These are phyloP conservation scores for Dynastes maya DNA, from an alignment of 2,888 invertebrate species.

Conservation along the genomic window DNA sequence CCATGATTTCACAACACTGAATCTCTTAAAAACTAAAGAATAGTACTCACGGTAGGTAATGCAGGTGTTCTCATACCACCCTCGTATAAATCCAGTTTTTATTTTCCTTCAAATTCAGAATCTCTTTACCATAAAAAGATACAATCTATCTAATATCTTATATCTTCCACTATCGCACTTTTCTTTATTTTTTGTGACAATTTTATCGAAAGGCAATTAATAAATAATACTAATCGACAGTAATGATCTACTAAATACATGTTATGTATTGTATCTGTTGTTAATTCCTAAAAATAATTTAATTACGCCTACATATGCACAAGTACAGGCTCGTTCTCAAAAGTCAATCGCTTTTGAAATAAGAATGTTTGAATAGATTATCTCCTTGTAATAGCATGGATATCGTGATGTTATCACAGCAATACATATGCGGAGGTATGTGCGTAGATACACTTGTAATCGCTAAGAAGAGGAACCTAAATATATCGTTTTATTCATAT, in stretches of 20 bases:
- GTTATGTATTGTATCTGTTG: not conserved
- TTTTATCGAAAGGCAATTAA: constrained; percentile 2
- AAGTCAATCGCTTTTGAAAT: not conserved
- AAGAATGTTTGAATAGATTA: constrained; percentile 18
- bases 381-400: not conserved
- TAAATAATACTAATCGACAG: constrained; percentile 23
- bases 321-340: too few species aligned
- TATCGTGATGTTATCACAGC: not conserved
- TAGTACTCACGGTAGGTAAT: too few species aligned
- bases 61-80: too few species aligned
- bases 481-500: too few species aligned
- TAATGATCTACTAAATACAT: constrained; percentile 5
- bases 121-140: not conserved
- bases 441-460: too few species aligned
- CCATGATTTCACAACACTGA: too few species aligned
- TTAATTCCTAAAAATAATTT: constrained; percentile 13
- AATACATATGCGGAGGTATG: not conserved
- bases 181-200: constrained; percentile 14
- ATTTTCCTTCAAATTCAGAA: too few species aligned
- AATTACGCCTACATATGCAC: not conserved
- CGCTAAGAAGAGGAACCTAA: too few species aligned
- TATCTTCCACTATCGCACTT: not conserved
- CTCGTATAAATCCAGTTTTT: too few species aligned
- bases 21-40: too few species aligned
- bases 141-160: not conserved